Conservation (phyloP, 2,113 vertebrate species). For the Pomatorhinus ruficollis region DNA sequence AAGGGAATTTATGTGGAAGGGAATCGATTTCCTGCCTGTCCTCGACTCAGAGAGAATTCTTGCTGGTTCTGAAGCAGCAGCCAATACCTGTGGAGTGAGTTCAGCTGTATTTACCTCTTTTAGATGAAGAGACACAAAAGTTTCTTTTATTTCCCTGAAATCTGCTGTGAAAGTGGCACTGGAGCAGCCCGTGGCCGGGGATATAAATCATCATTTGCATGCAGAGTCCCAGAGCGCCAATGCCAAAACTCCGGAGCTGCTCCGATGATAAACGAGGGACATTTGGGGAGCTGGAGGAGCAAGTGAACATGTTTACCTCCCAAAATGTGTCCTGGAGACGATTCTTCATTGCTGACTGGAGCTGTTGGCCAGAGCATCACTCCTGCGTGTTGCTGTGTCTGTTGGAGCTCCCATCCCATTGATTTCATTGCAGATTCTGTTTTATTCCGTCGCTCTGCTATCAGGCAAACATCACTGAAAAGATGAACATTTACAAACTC, state of each 20-base stretch:
- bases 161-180: background rate
- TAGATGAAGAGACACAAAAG: background rate
- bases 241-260: background rate
- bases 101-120: background rate
- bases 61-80: background rate
- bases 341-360: background rate
- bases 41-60: background rate
- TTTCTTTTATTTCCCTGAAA: background rate
- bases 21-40: background rate
- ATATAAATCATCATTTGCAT: background rate
- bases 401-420: background rate
- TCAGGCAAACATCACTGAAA: background rate
- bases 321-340: fast-evolving
- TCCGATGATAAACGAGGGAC: background rate
- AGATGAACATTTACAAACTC: background rate
- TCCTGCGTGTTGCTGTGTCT: background rate
- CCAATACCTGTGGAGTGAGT: background rate
- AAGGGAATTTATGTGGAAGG: background rate
- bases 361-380: background rate
- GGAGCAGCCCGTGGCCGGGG: background rate
- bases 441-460: background rate
- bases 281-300: background rate
- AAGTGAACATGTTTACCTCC: background rate
- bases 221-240: background rate
- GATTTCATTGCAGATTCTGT: background rate